Evolutionary conservation across 53 echinoderm and acorn worm genomes (phyloP), one percentile per base, ranked within the genome.

Genomic region (Henricia sp.): DNA sequence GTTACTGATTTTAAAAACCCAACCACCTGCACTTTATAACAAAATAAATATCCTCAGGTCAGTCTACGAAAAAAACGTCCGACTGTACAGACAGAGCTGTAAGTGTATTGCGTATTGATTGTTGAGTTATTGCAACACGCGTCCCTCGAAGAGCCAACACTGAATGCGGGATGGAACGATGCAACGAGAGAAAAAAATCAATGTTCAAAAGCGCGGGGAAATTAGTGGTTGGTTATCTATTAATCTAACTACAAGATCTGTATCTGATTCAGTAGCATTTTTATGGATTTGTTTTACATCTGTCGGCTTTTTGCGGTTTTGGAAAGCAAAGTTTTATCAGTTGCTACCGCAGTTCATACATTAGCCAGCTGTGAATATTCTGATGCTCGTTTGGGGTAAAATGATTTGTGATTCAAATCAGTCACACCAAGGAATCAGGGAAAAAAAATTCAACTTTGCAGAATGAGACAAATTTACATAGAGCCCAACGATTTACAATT

Each of bases 51-150:
- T 33, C 37, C 51, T 19, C 20, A n/a, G 24, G 67, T 14, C 8
- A 40, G 20, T 12, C 48, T 14, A 67, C 9, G 40, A 40, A 38
- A 20, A 37, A n/a, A 37, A 6, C 6, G 30, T 60, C 30, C 16
- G 23, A 41, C 38, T 23, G 23, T 8, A 28, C 38, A 17, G 12
- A 70, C 28, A 26, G 76, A 76, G 16, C 58, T 14, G 29, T 76
- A 76, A 76, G 76, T 76, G 76, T 58, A 23, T 32, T 57, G 44
- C 76, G 17, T 76, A 76, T 76, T 76, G 76, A 76, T 76, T 28
- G 0, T 5, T 13, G 30, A 76, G 76, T 76, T 38, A 59, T 57
- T 58, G 56, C n/a, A 20, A 27, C 59, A 76, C 59, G 48, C 41
- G 35, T 76, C 58, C 59, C 24, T 40, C 32, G 40, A 57, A 17